A percentile compares a stretch with the other conserved stretches of the same genome.
These are phyloP conservation scores for Dendrocincla tyrannina DNA, from an alignment of 2,797 vertebrate genomes.

Conservation along the genomic window DNA sequence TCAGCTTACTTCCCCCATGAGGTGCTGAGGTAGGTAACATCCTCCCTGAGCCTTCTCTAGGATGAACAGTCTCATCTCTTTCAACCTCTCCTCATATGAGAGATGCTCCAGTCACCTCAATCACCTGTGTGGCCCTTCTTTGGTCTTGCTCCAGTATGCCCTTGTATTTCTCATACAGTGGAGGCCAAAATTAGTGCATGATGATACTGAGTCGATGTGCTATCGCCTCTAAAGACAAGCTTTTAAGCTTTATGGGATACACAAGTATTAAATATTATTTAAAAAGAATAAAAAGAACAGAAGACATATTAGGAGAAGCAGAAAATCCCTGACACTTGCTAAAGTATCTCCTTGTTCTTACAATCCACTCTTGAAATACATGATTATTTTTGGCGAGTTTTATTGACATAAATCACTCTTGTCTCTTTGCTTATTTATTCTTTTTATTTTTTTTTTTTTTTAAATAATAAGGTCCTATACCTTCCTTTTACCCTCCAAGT, in stretches of 20 bases:
- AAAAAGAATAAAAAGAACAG: background rate
- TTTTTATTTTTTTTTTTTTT: background rate
- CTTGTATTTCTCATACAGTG: background rate
- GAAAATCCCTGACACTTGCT: background rate
- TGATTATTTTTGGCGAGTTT: background rate
- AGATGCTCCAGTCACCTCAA: background rate
- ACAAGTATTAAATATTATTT: background rate
- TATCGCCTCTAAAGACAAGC: background rate
- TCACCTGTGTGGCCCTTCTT: background rate
- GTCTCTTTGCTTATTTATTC: background rate
- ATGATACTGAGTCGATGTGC: background rate
- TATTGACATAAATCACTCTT: background rate
- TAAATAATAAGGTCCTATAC: background rate
- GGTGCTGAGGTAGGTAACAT: background rate
- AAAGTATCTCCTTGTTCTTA: background rate
- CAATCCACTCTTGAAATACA: background rate
- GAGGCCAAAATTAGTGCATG: background rate
- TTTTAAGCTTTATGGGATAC: background rate
- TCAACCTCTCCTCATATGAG: rapidly evolving
- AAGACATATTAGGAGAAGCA: background rate
- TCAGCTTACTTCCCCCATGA: background rate
- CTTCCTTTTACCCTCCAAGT: background rate
- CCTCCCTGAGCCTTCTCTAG: background rate
- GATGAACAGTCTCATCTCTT: background rate
- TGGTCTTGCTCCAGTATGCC: background rate